Percentiles rank a stretch among this genome's conserved stretches.
Evolutionary conservation across 2,797 vertebrate genomes (phyloP).

Genomic region (Argya squamiceps): DNA sequence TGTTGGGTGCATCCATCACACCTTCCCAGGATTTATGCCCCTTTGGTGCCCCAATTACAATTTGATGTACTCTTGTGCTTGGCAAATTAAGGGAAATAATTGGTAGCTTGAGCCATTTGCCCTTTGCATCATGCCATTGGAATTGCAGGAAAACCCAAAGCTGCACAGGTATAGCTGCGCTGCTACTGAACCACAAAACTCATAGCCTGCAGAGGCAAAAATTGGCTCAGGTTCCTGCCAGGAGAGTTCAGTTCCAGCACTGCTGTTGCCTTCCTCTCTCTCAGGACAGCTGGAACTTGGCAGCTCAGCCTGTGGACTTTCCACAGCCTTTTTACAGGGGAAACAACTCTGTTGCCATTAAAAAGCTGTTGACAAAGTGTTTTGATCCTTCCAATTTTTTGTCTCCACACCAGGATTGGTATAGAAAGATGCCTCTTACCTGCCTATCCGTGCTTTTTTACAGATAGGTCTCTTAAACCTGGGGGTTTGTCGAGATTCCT

Average conservation of each 20-base stretch:
- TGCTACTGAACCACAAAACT: background rate
- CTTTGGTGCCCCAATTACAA: rapidly evolving
- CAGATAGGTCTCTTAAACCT: background rate
- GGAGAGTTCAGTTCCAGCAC: background rate
- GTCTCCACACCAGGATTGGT: background rate
- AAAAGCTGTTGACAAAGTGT: background rate
- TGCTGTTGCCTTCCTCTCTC: background rate
- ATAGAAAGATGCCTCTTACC: background rate
- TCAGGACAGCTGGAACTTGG: background rate
- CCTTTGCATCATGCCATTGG: rapidly evolving
- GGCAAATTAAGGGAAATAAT: background rate
- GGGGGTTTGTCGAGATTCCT: rapidly evolving
- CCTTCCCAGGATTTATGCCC: background rate
- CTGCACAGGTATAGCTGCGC: background rate
- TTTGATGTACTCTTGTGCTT: background rate
- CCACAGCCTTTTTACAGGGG: background rate
- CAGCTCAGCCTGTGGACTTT: background rate
- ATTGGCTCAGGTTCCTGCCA: background rate
- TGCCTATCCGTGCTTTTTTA: background rate
- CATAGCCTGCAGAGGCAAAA: background rate
- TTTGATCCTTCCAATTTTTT: background rate
- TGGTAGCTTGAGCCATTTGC: background rate
- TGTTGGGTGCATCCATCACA: background rate
- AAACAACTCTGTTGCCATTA: background rate
- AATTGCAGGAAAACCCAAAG: background rate